These are phyloP conservation scores for Euphydryas editha DNA, from an alignment of 2,888 invertebrate genomes.

Conservation along the genomic window DNA sequence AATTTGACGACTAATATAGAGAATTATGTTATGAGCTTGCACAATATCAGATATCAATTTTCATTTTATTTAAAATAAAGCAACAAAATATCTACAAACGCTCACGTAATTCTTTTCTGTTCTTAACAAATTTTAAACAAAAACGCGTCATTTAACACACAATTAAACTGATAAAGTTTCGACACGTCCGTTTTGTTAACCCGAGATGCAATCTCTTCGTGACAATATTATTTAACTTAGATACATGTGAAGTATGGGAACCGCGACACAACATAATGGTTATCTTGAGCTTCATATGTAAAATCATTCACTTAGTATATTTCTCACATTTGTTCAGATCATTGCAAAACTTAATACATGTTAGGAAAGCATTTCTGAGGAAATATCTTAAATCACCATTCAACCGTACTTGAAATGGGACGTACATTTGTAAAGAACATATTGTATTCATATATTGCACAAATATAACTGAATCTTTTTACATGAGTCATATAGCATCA, in stretches of 20 bases:
- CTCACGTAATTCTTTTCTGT: background rate
- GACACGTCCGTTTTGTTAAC: slow-evolving; percentile 24
- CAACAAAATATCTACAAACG: background rate
- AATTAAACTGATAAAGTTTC: slow-evolving; percentile 12
- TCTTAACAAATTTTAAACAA: background rate
- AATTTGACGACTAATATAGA: too few species aligned
- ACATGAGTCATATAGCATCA: too few species aligned
- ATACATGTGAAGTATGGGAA: slow-evolving; percentile 35
- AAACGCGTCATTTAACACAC: background rate
- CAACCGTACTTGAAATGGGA: background rate
- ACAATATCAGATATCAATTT: too few species aligned
- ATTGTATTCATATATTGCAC: too few species aligned
- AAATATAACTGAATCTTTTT: too few species aligned
- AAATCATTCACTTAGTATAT: slow-evolving; percentile 27
- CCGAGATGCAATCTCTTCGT: slow-evolving; percentile 16
- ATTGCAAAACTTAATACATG: background rate
- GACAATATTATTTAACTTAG: slow-evolving; percentile 37
- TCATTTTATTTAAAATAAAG: too few species aligned
- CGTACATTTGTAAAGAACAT: background rate
- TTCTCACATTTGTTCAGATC: slow-evolving; percentile 37
- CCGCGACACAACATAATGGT: slow-evolving; percentile 32
- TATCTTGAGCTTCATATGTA: slow-evolving; percentile 26
- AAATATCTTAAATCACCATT: background rate
- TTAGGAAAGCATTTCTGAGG: slow-evolving; percentile 1
- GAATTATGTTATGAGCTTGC: too few species aligned